Conservation (phyloP, 2,888 invertebrate genomes). For the Aleiodes alternator region DNA sequence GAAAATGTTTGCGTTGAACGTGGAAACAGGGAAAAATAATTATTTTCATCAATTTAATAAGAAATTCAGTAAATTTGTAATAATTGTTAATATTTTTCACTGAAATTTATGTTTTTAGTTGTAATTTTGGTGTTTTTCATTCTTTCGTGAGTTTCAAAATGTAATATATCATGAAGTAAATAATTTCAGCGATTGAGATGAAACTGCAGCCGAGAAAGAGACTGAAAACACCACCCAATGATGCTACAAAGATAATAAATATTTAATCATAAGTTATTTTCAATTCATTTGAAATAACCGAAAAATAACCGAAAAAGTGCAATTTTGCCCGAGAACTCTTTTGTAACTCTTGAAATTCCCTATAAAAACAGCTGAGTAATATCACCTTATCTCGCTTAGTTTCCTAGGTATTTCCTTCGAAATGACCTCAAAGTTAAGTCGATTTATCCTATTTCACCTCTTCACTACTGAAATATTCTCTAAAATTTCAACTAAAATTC, state of each 20-base stretch:
- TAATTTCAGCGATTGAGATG: conserved; percentile 72
- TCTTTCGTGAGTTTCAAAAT: conserved; percentile 47
- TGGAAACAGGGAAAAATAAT: not conserved
- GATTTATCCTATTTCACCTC: too few relatives aligned
- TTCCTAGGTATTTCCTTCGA: too few relatives aligned
- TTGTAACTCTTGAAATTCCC: too few relatives aligned
- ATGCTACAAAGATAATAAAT: conserved; percentile 68
- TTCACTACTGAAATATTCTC: too few relatives aligned
- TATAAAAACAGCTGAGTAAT: too few relatives aligned
- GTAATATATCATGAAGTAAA: conserved; percentile 69
- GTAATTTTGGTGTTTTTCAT: conserved; percentile 17
- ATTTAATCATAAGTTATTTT: not conserved
- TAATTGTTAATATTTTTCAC: conserved; percentile 39
- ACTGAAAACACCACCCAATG: conserved; percentile 75
- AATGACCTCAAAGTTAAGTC: too few relatives aligned
- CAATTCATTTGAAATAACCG: too few relatives aligned
- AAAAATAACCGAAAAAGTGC: too few relatives aligned
- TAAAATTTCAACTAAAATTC: not conserved
- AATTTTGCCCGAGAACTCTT: too few relatives aligned
- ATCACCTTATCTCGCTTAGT: too few relatives aligned
- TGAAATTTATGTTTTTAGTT: conserved; percentile 32
- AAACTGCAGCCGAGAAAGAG: conserved; percentile 76
- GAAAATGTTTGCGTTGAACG: too few relatives aligned
- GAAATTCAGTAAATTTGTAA: conserved; percentile 38
- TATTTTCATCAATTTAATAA: conserved; percentile 23